Evolutionary conservation across 2,888 invertebrate genomes (phyloP), one percentile per base, ranked within the genome.

Genomic region (Nebria salina): DNA sequence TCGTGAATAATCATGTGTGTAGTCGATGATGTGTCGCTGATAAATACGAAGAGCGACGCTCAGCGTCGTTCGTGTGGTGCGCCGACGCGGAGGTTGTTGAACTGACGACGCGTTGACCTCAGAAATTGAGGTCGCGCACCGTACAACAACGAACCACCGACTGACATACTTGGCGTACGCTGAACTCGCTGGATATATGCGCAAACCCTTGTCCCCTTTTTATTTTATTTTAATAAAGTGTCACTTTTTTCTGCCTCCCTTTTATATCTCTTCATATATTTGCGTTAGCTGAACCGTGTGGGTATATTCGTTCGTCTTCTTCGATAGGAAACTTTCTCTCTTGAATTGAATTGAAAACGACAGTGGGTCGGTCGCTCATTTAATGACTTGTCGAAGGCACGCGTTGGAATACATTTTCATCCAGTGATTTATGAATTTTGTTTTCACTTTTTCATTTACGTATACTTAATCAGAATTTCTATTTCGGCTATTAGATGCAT

Each of bases 121-220:
- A 92, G 92, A 92, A 92, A 92, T 88, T 92, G 92, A 92, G 92
- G 92, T 92, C 92, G 92, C 91, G 86, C 83, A 85, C 83, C 84
- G 91, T 91, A 91, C 86, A 82, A 85, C 86, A 86, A 87, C 87
- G 86, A 81, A 86, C 86, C 86, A 87, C 86, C 86, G 84, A 86
- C 85, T 88, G 89, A 88, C 89, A 89, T 85, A 88, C 86, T 88
- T 89, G 86, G 84, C 85, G 88, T 87, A 85, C 88, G 87, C 84
- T 88, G 89, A 89, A 88, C 88, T 81, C 85, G 85, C 83, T 54
- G 54, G 8, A 54, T 54, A 54, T 68, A 25, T 68, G 20, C 68
- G 68, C 68, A 6, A 25, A 25, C 68, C 15, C 25, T 25, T 68
- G 20, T 26, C 34, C 70, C 70, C 70, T 70, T 70, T 34, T 70